A percentile compares a stretch with the other conserved stretches of the same genome.
Conservation (phyloP, 2,888 invertebrate genomes). For the Euplexia lucipara region DNA sequence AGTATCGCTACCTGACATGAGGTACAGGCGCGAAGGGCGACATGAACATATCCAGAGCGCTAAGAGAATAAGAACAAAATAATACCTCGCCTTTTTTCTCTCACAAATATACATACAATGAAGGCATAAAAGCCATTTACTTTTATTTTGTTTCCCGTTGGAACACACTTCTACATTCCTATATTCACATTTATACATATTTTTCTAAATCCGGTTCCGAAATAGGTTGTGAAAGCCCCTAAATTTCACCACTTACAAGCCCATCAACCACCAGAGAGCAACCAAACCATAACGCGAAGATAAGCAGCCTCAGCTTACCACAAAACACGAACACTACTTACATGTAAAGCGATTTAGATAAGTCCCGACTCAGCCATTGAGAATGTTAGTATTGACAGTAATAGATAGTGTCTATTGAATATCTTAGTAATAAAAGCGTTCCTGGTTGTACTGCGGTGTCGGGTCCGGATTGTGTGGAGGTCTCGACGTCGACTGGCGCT, state of each 20-base stretch:
- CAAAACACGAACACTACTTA: slow-evolving; percentile 59
- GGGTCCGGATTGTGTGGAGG: slow-evolving; percentile 60
- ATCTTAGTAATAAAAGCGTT: slow-evolving; percentile 70
- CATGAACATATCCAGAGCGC: slow-evolving; percentile 34
- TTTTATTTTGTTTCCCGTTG: slow-evolving; percentile 35
- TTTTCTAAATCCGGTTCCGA: slow-evolving; percentile 5
- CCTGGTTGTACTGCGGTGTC: slow-evolving; percentile 51
- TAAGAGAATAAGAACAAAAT: slow-evolving; percentile 43
- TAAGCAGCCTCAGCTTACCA: slow-evolving; percentile 54
- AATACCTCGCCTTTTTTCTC: slow-evolving; percentile 18
- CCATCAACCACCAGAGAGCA: slow-evolving; percentile 40
- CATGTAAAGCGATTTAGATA: slow-evolving; percentile 72
- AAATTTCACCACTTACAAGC: slow-evolving; percentile 39
- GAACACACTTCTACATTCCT: slow-evolving; percentile 1
- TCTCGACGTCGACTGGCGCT: slow-evolving; percentile 32
- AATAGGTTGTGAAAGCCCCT: slow-evolving; percentile 15
- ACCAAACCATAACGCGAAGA: slow-evolving; percentile 53
- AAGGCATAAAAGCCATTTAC: slow-evolving; percentile 31
- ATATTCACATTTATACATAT: neutral
- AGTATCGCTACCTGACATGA: slow-evolving; percentile 59
- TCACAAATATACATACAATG: slow-evolving; percentile 53
- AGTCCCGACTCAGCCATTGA: slow-evolving; percentile 68
- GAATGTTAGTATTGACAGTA: slow-evolving; percentile 72
- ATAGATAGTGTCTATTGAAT: slow-evolving; percentile 72
- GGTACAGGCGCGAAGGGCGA: slow-evolving; percentile 27